phyloP scores from a whole-genome alignment of 2,888 invertebrate species.

The Pecten maximus region DNA sequence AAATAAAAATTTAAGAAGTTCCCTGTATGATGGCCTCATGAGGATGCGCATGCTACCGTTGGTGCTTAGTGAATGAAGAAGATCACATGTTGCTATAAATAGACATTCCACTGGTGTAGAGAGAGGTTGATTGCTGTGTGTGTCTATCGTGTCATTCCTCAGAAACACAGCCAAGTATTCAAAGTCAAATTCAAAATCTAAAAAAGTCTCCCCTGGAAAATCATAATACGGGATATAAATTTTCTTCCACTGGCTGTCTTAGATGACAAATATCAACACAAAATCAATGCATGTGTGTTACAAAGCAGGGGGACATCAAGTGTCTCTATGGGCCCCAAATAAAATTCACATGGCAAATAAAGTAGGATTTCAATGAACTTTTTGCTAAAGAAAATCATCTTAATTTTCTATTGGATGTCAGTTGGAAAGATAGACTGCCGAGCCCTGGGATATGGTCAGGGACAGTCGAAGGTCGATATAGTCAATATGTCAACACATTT shows the following conservation, averaged over 20 bases:
- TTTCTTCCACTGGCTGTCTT: neutral
- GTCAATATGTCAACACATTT: neutral
- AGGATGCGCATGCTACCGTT: constrained; percentile 40
- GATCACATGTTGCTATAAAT: constrained; percentile 48
- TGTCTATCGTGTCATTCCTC: constrained; percentile 8
- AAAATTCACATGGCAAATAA: constrained; percentile 33
- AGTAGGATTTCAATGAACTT: constrained; percentile 14
- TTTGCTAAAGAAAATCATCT: neutral
- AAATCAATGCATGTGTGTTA: neutral
- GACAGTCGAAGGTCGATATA: neutral
- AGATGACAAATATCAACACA: neutral
- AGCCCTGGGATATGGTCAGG: neutral
- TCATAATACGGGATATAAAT: constrained; percentile 33
- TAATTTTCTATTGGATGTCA: neutral
- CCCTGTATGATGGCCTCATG: constrained; percentile 34
- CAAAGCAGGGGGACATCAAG: neutral
- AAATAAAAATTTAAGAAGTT: neutral
- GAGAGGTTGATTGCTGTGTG: neutral
- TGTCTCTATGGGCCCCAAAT: neutral
- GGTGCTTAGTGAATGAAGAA: constrained; percentile 50
- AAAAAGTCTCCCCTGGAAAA: neutral
- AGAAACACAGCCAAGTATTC: constrained; percentile 25
- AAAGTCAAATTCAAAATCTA: constrained; percentile 26
- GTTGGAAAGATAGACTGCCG: neutral
- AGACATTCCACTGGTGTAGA: constrained; percentile 47